Base-by-base conservation (phyloP, 2,888 invertebrate species). In the Rotaria socialis region DNA sequence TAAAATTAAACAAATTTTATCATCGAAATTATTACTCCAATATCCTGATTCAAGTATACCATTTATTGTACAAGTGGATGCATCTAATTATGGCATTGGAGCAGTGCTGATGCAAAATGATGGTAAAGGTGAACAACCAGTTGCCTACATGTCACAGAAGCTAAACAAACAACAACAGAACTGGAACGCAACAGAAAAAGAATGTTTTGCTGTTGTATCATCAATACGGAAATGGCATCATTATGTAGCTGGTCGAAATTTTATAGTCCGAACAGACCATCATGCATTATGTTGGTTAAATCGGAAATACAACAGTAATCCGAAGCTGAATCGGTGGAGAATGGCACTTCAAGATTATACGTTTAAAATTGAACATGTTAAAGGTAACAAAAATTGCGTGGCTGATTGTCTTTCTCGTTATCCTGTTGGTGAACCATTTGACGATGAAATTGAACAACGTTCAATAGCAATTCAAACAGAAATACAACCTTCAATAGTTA, bases 61-160 rank as follows among this genome's bases (percentile, higher is more conserved):
- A 52, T 85, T 84, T 50, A 50, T 47, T 10, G n/a, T 67, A 43
- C 43, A 85, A 67, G 43, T 22, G 14, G 58, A 85, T 52, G 52
- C 85, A 19, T 67, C 74, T 50, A 74, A 75, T 85, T 50, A 55
- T 11, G 85, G 52, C 5, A 74, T 85, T 24, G 85, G 85, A 52
- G 85, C 75, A n/a, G 85, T 75, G 24, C 55, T 85, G n/a, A 74
- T 50, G 74, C 19, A 50, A 52, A 52, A 35, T 55, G 52, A 67
- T 50, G 35, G 75, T 35, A 22, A 56, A 52, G 14, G 67, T 24
- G 74, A 85, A 35, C 60, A n/a, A 56, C n/a, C 74, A 52, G 75
- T 50, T n/a, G 50, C 52, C 41, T 50, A 52, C 35, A 52, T 75
- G 67, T 27, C 67, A n/a, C 43, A 74, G 55, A 85, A 52, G 52